Evolutionary conservation across 2,113 vertebrate species (phyloP).

Genomic region (Barnardius zonarius): DNA sequence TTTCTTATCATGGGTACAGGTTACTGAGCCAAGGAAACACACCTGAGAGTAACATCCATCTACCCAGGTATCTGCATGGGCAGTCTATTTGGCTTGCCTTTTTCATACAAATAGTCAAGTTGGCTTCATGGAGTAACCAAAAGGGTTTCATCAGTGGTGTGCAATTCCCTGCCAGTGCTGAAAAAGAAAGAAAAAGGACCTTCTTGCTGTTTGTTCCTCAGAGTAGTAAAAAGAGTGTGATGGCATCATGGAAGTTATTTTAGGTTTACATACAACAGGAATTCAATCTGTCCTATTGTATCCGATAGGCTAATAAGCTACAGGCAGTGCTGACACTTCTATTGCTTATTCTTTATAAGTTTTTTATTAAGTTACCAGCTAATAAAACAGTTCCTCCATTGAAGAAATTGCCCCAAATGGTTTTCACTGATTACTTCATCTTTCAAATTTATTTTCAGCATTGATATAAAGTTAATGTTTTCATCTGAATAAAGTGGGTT

Average conservation of each 20-base stretch:
- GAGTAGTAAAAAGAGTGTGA: not conserved
- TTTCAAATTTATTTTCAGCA: not conserved
- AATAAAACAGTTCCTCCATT: not conserved
- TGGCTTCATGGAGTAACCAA: not conserved
- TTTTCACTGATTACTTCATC: not conserved
- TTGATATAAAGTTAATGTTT: not conserved
- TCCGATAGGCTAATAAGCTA: not conserved
- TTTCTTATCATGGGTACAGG: not conserved
- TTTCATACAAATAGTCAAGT: rapidly evolving
- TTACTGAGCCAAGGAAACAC: not conserved
- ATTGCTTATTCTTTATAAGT: not conserved
- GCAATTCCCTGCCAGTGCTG: not conserved
- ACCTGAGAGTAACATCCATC: not conserved
- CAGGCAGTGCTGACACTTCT: not conserved
- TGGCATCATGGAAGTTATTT: not conserved
- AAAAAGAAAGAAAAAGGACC: not conserved
- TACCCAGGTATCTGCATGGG: not conserved
- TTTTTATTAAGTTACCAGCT: not conserved
- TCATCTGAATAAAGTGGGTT: not conserved
- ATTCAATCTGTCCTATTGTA: not conserved
- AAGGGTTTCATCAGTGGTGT: not conserved
- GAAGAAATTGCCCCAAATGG: not conserved
- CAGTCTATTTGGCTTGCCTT: not conserved
- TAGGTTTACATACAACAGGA: not conserved
- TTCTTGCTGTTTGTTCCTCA: not conserved